These are phyloP conservation scores for Corythaixoides concolor DNA, from an alignment of 2,113 vertebrate genomes.

Conservation along the genomic window DNA sequence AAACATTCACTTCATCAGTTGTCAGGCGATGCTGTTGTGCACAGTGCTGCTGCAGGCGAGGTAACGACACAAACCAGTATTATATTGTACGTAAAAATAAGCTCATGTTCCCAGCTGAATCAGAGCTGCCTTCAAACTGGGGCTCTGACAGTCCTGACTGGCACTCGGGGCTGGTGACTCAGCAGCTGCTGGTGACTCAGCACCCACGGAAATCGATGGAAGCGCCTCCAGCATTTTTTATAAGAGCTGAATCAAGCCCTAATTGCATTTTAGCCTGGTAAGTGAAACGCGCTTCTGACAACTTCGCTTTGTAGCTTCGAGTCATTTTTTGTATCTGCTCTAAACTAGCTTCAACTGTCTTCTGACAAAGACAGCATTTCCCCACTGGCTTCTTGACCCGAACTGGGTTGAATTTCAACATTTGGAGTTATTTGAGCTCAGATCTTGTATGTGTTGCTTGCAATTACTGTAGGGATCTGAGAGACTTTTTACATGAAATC, in stretches of 20 bases:
- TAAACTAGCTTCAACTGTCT: conserved; percentile 29
- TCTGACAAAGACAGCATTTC: conserved; percentile 35
- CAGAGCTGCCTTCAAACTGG: background rate
- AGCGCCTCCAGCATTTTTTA: background rate
- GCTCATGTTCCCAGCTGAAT: background rate
- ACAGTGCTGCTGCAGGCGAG: background rate
- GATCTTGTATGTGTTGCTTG: background rate
- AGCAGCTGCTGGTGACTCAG: conserved; percentile 50
- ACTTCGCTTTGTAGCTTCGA: background rate
- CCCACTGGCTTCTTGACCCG: conserved; percentile 23
- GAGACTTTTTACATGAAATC: background rate
- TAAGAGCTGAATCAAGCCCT: conserved; percentile 19
- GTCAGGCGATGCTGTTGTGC: background rate
- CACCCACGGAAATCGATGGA: background rate
- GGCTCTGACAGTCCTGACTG: background rate
- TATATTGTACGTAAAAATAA: background rate
- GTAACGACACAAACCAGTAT: background rate
- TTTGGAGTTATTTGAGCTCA: conserved; percentile 8
- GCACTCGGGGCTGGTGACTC: background rate
- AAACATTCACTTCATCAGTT: background rate
- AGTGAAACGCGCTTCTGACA: background rate
- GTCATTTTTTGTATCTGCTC: background rate
- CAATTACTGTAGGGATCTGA: conserved; percentile 8
- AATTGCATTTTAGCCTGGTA: background rate
- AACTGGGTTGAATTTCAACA: conserved; percentile 44